Evolutionary conservation across 2,113 vertebrate species (phyloP), one percentile per base, ranked within the genome.

Genomic region (Pelobates fuscus): DNA sequence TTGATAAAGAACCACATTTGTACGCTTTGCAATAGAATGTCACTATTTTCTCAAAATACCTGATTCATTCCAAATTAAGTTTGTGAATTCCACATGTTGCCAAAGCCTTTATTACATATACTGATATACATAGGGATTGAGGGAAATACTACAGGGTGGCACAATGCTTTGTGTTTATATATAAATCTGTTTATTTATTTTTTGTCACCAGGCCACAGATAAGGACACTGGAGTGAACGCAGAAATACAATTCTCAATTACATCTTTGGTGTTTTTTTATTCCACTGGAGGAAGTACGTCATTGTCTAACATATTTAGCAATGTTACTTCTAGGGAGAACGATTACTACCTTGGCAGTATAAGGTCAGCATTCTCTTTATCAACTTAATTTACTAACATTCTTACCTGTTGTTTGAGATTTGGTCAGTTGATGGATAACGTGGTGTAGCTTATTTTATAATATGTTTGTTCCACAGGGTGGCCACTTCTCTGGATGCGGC

Each of bases 161-260:
- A n/a, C n/a, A n/a, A n/a, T n/a, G n/a, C n/a, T n/a, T n/a, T n/a
- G n/a, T n/a, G n/a, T n/a, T n/a, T n/a, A n/a, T n/a, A n/a, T n/a
- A n/a, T n/a, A n/a, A n/a, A n/a, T n/a, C n/a, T n/a, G n/a, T n/a
- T n/a, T n/a, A n/a, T n/a, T n/a, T n/a, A 37, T 37, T 20, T 5
- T 21, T 57, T 21, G 1, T 4, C 57, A 24, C 10, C 74, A 99
- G 97, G 96, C 95, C 73, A 85, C 18, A 1, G 97, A 98, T 0
- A 54, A 52, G 1, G 97, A 99, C 82, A 84, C 90, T 0, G 94
- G 81, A 23, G 1, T 0, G 0, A 86, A 91, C 0, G 83, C 82
- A 1, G 0, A 10, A 75, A 90, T 96, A 17, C 2, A 1, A 0
- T 98, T 99, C 84, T 54, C 83, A 74, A 89, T 98, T 1, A 0